Percentiles rank a stretch among this genome's conserved stretches.
phyloP scores from a whole-genome alignment of 2,888 invertebrate species.

The Mechanitis mazaeus region DNA sequence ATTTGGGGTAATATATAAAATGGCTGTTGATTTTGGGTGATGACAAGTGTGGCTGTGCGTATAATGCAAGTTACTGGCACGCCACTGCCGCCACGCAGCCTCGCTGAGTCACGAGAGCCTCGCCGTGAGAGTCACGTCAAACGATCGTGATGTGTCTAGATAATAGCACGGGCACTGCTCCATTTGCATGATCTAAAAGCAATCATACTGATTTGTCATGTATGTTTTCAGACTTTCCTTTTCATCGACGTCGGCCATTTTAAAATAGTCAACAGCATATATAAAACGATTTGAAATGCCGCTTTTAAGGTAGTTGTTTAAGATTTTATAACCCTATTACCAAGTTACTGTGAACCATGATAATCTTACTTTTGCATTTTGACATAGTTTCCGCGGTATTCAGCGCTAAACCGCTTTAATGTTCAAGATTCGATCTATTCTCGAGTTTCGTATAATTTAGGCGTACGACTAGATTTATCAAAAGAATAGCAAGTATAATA shows the following conservation, averaged over 20 bases:
- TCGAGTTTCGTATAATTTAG: constrained; percentile 10
- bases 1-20: too few species aligned
- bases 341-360: constrained; percentile 9
- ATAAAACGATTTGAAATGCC: neutral
- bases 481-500: neutral
- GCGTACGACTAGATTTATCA: constrained; percentile 1
- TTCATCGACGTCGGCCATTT: constrained; percentile 29
- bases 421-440: constrained; percentile 5
- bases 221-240: constrained; percentile 46
- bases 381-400: constrained; percentile 7
- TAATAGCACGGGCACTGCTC: constrained; percentile 45
- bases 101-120: constrained; percentile 35
- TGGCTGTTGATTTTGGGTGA: constrained; percentile 40
- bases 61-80: constrained; percentile 34
- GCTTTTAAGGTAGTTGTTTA: neutral
- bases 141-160: constrained; percentile 46
- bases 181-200: constrained; percentile 46
- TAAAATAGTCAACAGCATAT: neutral
- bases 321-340: constrained; percentile 8
- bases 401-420: constrained; percentile 5
- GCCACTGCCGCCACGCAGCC: constrained; percentile 31
- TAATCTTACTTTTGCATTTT: constrained; percentile 13
- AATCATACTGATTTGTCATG: constrained; percentile 41
- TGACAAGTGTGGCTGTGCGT: constrained; percentile 45
- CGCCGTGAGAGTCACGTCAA: constrained; percentile 48